These are phyloP conservation scores for Yponomeuta plumbellus DNA, from an alignment of 2,888 invertebrate genomes.

Conservation along the genomic window DNA sequence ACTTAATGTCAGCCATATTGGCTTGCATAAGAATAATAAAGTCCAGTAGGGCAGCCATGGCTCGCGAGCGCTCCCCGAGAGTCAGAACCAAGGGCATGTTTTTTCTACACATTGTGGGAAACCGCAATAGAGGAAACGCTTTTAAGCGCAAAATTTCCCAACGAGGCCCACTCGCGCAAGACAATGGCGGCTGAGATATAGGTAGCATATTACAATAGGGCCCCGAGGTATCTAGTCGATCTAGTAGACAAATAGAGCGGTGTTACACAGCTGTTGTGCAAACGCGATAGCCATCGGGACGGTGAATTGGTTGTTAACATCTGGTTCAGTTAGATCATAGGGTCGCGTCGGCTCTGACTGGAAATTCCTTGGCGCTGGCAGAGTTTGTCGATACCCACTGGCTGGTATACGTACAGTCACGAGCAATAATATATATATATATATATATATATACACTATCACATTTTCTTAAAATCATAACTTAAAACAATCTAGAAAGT, in stretches of 20 bases:
- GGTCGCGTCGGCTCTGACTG: neutral
- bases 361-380: no score
- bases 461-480: no score
- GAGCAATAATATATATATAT: no score
- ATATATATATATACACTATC: no score
- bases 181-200: neutral
- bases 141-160: neutral
- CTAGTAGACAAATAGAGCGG: neutral
- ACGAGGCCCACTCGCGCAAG: neutral
- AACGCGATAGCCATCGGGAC: neutral
- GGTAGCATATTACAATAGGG: neutral
- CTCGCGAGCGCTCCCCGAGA: neutral
- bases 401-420: no score
- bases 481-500: no score
- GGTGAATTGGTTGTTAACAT: slow-evolving; percentile 1
- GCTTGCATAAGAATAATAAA: no score
- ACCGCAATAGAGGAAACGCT: neutral
- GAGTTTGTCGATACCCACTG: no score
- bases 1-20: no score
- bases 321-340: neutral
- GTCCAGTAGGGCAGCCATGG: no score
- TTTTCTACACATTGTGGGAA: neutral
- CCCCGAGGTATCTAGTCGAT: neutral
- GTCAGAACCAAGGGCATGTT: neutral
- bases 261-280: neutral